A percentile compares a stretch with the other conserved stretches of the same genome.
phyloP scores from a whole-genome alignment of 2,888 invertebrate genomes.

The Tridacna gigas region DNA sequence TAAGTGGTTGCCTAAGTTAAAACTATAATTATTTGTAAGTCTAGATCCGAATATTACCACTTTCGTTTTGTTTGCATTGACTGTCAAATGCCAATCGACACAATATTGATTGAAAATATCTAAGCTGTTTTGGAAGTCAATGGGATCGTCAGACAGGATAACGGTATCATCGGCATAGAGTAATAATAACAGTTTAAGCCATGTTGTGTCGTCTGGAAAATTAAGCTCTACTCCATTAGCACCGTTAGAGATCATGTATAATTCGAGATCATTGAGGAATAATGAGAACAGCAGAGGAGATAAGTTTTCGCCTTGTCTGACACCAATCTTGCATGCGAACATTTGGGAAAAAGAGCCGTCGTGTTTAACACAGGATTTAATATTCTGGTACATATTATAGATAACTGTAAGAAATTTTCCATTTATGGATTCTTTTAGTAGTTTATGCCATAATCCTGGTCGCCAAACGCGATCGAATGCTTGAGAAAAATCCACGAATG shows the following conservation, averaged over 20 bases:
- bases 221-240: constrained; percentile 7
- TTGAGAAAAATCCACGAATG: constrained; percentile 34
- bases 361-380: not conserved
- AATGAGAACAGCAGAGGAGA: constrained; percentile 4
- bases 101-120: constrained; percentile 46
- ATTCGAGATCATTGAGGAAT: constrained; percentile 13
- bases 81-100: constrained; percentile 36
- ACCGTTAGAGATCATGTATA: not conserved
- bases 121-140: constrained; percentile 37
- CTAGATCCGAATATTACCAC: constrained; percentile 29
- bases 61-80: constrained; percentile 22
- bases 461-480: constrained; percentile 39
- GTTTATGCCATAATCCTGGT: constrained; percentile 16
- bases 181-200: constrained; percentile 37
- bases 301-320: constrained; percentile 21
- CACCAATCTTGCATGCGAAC: not conserved
- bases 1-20: not conserved
- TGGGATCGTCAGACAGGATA: constrained; percentile 28
- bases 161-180: constrained; percentile 57
- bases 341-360: not conserved
- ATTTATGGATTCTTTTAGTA: not conserved
- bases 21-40: not conserved
- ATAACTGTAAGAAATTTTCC: constrained; percentile 7
- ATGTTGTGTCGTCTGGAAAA: not conserved
- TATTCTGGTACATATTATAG: not conserved